Percentiles rank a stretch among this genome's conserved stretches.
phyloP scores from a whole-genome alignment of 2,888 invertebrate genomes.

The Spicauda simplicius region DNA sequence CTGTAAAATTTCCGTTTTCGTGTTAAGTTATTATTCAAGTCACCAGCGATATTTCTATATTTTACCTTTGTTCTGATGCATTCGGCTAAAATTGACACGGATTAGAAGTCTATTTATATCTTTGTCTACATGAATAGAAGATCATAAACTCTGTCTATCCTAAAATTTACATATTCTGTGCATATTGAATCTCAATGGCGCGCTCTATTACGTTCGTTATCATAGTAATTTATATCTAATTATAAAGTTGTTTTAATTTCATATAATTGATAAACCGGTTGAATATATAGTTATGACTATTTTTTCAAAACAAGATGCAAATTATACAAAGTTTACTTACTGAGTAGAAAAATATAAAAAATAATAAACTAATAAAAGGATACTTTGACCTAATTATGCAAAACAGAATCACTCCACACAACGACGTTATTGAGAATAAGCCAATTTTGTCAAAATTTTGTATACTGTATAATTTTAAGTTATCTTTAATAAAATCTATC shows the following conservation, averaged over 20 bases:
- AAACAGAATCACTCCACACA: too few relatives aligned
- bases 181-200: constrained; percentile 21
- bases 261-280: not conserved
- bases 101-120: not conserved
- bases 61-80: too few relatives aligned
- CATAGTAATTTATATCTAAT: not conserved
- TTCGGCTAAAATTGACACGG: too few relatives aligned
- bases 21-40: too few relatives aligned
- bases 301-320: not conserved
- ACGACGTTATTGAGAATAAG: too few relatives aligned
- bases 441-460: too few relatives aligned
- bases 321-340: not conserved
- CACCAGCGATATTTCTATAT: too few relatives aligned
- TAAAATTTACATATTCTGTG: not conserved
- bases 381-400: too few relatives aligned
- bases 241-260: not conserved
- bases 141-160: not conserved
- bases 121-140: not conserved
- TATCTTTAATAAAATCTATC: too few relatives aligned
- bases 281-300: not conserved
- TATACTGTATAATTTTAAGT: too few relatives aligned
- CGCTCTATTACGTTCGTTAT: not conserved
- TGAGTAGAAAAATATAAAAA: not conserved
- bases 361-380: not conserved
- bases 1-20: too few relatives aligned